Evolutionary conservation across 2,113 vertebrate species (phyloP).

Genomic region (Mormyrus lacerda): DNA sequence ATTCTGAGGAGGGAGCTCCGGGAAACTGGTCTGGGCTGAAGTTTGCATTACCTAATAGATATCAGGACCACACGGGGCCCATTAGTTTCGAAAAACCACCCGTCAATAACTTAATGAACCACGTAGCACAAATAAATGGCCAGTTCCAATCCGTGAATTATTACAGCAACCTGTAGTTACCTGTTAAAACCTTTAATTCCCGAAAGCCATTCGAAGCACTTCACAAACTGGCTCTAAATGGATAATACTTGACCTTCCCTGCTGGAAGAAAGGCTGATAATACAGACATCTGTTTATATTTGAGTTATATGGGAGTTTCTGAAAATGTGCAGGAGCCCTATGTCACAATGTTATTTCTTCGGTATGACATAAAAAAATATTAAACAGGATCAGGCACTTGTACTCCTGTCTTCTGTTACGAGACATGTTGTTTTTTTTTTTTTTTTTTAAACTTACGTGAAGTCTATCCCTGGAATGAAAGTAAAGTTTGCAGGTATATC

Average conservation of each 20-base stretch:
- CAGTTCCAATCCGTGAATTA: not conserved
- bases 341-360: not conserved
- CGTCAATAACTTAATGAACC: not conserved
- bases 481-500: not conserved
- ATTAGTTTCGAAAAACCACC: not conserved
- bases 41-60: not conserved
- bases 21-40: not conserved
- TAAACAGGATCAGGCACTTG: not conserved
- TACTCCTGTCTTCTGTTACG: not conserved
- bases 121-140: not conserved
- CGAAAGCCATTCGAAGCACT: not conserved
- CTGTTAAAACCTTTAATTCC: not conserved
- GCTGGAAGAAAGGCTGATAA: not conserved
- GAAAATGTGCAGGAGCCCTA: not conserved
- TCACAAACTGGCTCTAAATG: not conserved
- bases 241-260: constrained; percentile 1
- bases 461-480: not conserved
- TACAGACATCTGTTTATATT: not conserved
- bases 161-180: not conserved
- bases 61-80: not conserved
- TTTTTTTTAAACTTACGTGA: not conserved
- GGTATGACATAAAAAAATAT: not conserved
- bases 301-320: not conserved
- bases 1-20: not conserved
- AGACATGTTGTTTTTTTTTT: not conserved